Percentiles rank a stretch among this genome's conserved stretches.
Conservation (phyloP, 2,888 invertebrate genomes). For the Protophormia terraenovae region DNA sequence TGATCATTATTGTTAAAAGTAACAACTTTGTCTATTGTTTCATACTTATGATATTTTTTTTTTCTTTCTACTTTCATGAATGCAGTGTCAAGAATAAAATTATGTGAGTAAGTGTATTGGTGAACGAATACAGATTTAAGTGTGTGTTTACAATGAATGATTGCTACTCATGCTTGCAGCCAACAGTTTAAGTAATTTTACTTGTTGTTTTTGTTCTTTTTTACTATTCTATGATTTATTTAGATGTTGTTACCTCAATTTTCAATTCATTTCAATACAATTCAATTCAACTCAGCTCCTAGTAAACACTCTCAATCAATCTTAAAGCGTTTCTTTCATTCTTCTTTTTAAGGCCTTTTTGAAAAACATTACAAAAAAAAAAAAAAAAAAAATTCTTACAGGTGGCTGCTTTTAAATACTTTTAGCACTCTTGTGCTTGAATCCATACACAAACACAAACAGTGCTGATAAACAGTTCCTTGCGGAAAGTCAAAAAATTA, state of each 20-base stretch:
- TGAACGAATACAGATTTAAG: constrained; percentile 35
- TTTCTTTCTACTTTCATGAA: neutral
- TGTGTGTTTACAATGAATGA: constrained; percentile 56
- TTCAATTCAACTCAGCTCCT: constrained; percentile 3
- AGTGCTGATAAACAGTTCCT: neutral
- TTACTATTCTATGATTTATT: neutral
- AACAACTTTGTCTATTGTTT: constrained; percentile 44
- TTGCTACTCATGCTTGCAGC: constrained; percentile 21
- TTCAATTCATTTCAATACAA: neutral
- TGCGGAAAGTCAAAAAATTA: constrained; percentile 29
- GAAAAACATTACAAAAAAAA: neutral
- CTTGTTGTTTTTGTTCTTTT: constrained; percentile 46
- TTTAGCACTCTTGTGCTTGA: neutral
- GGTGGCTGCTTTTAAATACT: constrained; percentile 32
- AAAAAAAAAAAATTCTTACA: neutral
- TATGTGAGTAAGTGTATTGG: neutral
- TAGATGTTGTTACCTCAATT: neutral
- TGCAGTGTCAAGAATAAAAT: neutral
- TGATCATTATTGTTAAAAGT: constrained; percentile 51
- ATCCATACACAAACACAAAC: neutral
- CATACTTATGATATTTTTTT: neutral
- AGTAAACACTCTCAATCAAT: constrained; percentile 59
- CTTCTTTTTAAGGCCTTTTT: constrained; percentile 6
- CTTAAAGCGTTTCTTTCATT: constrained; percentile 10
- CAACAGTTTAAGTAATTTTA: constrained; percentile 49